Evolutionary conservation across 2,888 invertebrate species (phyloP).

Genomic region (Aphrophora alni): DNA sequence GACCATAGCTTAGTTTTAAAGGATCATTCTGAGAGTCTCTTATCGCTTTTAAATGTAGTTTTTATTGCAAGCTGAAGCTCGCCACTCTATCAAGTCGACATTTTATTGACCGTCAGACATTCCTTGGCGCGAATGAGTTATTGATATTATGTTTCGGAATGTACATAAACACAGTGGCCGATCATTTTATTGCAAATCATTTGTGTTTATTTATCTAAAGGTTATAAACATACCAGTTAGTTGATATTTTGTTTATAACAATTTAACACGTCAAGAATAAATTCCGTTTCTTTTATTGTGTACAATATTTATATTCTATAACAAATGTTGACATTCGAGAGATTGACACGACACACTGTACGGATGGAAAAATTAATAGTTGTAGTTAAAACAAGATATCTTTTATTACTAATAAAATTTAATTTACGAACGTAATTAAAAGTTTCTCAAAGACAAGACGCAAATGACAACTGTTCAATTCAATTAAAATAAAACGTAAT

Average conservation of each 20-base stretch:
- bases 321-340: not conserved
- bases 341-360: no score
- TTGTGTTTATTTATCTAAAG: not conserved
- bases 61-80: not conserved
- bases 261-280: not conserved
- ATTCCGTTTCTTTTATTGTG: not conserved
- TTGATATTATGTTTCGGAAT: not conserved
- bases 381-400: not conserved
- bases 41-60: slow-evolving; percentile 1
- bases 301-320: not conserved
- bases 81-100: not conserved
- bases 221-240: not conserved
- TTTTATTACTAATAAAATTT: not conserved
- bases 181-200: not conserved
- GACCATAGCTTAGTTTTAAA: not conserved
- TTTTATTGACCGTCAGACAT: not conserved
- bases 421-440: not conserved
- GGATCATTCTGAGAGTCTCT: not conserved
- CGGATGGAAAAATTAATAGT: no score
- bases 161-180: not conserved
- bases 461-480: not conserved
- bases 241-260: not conserved
- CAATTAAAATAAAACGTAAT: not conserved
- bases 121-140: not conserved
- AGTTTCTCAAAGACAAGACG: not conserved